Base-by-base conservation (phyloP, 1,140 invertebrate species). In the Pteromalus puparum region DNA sequence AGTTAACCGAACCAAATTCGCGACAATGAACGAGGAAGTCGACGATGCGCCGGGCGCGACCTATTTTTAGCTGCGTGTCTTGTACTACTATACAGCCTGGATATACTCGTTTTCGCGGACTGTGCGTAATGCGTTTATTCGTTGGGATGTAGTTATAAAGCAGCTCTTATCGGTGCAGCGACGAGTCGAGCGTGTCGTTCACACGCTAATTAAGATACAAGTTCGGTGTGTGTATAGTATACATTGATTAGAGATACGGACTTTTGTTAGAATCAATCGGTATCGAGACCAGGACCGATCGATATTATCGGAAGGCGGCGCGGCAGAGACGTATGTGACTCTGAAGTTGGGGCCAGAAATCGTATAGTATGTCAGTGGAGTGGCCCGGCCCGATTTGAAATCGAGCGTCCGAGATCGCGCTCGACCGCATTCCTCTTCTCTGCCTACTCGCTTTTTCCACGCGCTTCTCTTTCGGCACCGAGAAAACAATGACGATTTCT, bases 1-100 rank as follows among this genome's bases (percentile, higher is more conserved):
- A 91, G 92, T 93, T 93, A 92, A 89, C 81, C 91, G 92, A 90
- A 92, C 91, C 90, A 89, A 92, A 93, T 93, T 92, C 89, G 89
- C 89, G 89, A 92, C 91, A 92, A 92, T 92, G 90, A 91, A 91
- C 88, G 88, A 91, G 89, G 91, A 91, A 91, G 89, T 88, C 83
- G 73, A 61, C 68, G 46, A 80, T 80, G 61, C 61, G 38, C 30
- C 67, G 28, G n/a, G 42, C 67, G 68, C 89, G 86, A 87, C 87
- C 88, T 89, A 89, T 89, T 89, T 90, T 90, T 87, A 86, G 21
- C 34, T 48, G 1, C n/a, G 74, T 28, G 34, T 34, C 68, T 81
- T 5, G 26, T 46, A 70, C 38, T 42, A 10, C 38, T 42, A 42
- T 42, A 42, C 10, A 42, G 38, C 30, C 30, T 34, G 4, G 30